Conservation (phyloP, 2,113 vertebrate species). For the Alces alces region DNA sequence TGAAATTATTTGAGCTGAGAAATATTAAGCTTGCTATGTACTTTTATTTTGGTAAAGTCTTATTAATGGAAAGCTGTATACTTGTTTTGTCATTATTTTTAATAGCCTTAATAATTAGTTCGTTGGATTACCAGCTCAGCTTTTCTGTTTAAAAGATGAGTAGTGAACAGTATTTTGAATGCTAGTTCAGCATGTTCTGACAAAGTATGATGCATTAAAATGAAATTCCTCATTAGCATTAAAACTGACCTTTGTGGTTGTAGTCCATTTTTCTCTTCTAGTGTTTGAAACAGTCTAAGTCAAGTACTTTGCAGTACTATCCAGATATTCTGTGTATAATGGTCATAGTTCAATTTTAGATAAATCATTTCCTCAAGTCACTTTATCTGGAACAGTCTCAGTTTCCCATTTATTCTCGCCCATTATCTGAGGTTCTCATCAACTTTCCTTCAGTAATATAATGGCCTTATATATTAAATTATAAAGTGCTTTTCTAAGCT, state of each 20-base stretch:
- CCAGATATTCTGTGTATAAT: slow-evolving; percentile 6
- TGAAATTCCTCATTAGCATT: slow-evolving; percentile 50
- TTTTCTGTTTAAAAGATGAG: slow-evolving; percentile 63
- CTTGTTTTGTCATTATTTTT: slow-evolving; percentile 64
- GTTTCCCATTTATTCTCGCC: slow-evolving; percentile 47
- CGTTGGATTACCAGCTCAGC: slow-evolving; percentile 63
- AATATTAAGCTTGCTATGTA: slow-evolving; percentile 23
- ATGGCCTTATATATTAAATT: slow-evolving; percentile 54
- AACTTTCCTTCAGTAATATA: slow-evolving; percentile 27
- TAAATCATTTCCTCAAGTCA: slow-evolving; percentile 51
- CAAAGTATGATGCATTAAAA: slow-evolving; percentile 50
- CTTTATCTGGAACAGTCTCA: slow-evolving; percentile 4
- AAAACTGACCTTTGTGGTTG: slow-evolving; percentile 49
- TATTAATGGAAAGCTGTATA: slow-evolving; percentile 14
- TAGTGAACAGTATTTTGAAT: slow-evolving; percentile 65
- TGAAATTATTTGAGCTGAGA: slow-evolving; percentile 19
- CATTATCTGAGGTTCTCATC: slow-evolving; percentile 49
- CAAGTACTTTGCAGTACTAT: not conserved
- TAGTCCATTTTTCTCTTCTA: slow-evolving; percentile 37
- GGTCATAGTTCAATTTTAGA: slow-evolving; percentile 29
- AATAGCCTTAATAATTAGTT: slow-evolving; percentile 68
- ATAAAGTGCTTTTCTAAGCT: slow-evolving; percentile 54
- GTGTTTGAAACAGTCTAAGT: not conserved
- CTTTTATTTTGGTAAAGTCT: slow-evolving; percentile 53
- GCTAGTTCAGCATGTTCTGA: slow-evolving; percentile 70